Base-by-base conservation (phyloP, 2,888 invertebrate genomes). In the Mesorhabditis sp. region DNA sequence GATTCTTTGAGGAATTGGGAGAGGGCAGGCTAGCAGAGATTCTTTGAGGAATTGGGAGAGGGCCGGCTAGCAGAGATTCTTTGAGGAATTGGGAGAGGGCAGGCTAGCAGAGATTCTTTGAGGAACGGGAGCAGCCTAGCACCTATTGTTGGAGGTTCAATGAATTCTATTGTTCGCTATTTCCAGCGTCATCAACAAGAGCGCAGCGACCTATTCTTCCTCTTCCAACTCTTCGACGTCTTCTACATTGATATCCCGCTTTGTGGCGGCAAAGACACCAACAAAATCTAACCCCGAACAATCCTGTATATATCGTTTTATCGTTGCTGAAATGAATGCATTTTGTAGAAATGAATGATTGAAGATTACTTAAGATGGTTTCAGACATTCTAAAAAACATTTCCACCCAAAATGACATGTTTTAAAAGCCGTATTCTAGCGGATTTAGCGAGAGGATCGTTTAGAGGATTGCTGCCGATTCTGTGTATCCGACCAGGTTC, bases 221-320 rank as follows among this genome's bases (percentile, higher is more conserved):
- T 50, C 10, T 50, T 50, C n/a, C 58, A n/a, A 10, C 58, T 50
- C 58, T 50, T 50, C 58, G 58, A 50, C 58, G 58, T 50, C n/a
- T 50, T 50, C n/a, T n/a, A 50, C n/a, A 13, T 50, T 50, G 58
- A 50, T 50, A 13, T 50, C 58, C 58, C 58, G 7, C 28, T 28
- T 28, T 50, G 58, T 50, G 58, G 58, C n/a, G 58, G 58, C 28
- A 28, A 28, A 28, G 28, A 28, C 28, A 28, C 28, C 28, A 28
- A 28, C 28, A 28, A 28, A 28, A 28, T 28, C 28, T 28, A 28
- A 28, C 28, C 28, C 28, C 28, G 28, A 28, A 28, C 28, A 28
- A 28, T 28, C 28, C 28, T 28, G 28, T 28, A 28, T 28, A 28
- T 28, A 28, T 28, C 28, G 28, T 28, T 28, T 28, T 28, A 28